phyloP scores from a whole-genome alignment of 64 coral and sea anemone species.

The Montipora foliosa region DNA sequence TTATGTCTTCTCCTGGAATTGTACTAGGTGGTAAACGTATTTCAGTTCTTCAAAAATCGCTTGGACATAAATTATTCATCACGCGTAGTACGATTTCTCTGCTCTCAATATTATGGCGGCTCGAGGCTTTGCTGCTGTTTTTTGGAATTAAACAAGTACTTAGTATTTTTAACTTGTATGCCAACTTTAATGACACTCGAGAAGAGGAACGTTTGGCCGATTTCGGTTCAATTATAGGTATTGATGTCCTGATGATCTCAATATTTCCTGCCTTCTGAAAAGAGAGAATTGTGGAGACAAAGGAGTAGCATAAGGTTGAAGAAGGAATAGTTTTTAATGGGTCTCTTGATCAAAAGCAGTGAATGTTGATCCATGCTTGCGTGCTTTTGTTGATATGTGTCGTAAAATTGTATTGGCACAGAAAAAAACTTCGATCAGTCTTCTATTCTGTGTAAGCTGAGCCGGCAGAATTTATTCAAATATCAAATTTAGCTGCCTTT shows the following conservation, averaged over 20 bases:
- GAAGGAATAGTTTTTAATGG: not conserved
- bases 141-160: not conserved
- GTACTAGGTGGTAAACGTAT: not conserved
- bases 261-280: not conserved
- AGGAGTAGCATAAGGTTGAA: not conserved
- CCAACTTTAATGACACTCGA: not conserved
- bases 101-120: not conserved
- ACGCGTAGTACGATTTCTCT: not conserved
- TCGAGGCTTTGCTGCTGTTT: not conserved
- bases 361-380: not conserved
- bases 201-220: not conserved
- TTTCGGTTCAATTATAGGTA: not conserved
- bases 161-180: not conserved
- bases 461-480: not conserved
- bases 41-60: not conserved
- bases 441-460: not conserved
- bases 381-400: not conserved
- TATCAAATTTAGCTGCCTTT: not conserved
- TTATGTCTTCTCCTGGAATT: not conserved
- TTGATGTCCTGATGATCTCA: not conserved
- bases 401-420: not conserved
- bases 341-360: not conserved
- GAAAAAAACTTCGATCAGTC: not conserved
- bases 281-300: not conserved
- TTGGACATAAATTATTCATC: slow-evolving; percentile 30